These are phyloP conservation scores for Gallinago undulata DNA, from an alignment of 2,113 vertebrate genomes.

Conservation along the genomic window DNA sequence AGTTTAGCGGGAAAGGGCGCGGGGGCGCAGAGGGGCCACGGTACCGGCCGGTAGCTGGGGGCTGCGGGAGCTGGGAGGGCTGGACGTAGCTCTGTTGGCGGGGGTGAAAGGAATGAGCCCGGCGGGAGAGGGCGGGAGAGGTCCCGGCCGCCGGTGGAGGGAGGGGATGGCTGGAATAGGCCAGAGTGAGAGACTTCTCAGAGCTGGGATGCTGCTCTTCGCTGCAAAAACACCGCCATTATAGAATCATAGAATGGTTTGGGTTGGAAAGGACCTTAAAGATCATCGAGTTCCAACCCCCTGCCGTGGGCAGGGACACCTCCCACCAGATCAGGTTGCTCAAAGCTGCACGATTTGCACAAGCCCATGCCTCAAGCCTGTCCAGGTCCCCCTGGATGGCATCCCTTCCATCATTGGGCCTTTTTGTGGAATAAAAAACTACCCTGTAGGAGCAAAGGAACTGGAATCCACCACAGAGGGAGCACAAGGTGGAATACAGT, in stretches of 20 bases:
- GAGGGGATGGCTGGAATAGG: background rate
- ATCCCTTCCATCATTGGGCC: background rate
- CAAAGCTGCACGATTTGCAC: no score
- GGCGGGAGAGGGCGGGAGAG: no score
- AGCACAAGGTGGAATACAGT: fast-evolving
- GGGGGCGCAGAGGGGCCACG: fast-evolving
- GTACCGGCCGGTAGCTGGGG: background rate
- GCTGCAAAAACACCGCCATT: fast-evolving
- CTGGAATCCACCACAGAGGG: no score
- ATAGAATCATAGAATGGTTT: no score
- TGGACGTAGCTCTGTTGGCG: fast-evolving
- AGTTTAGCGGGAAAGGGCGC: background rate
- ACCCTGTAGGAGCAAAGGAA: no score
- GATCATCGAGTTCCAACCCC: no score
- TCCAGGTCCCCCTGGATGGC: no score
- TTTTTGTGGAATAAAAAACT: background rate
- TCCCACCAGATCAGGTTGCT: no score
- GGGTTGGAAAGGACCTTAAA: no score
- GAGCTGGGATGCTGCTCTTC: fast-evolving
- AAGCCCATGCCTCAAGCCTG: no score
- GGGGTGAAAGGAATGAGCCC: background rate
- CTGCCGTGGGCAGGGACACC: no score
- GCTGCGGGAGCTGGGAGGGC: background rate
- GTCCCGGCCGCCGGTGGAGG: fast-evolving
- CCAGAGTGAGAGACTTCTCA: fast-evolving